Base-by-base conservation (phyloP, 2,797 vertebrate species). In the Heliangelus exortis region DNA sequence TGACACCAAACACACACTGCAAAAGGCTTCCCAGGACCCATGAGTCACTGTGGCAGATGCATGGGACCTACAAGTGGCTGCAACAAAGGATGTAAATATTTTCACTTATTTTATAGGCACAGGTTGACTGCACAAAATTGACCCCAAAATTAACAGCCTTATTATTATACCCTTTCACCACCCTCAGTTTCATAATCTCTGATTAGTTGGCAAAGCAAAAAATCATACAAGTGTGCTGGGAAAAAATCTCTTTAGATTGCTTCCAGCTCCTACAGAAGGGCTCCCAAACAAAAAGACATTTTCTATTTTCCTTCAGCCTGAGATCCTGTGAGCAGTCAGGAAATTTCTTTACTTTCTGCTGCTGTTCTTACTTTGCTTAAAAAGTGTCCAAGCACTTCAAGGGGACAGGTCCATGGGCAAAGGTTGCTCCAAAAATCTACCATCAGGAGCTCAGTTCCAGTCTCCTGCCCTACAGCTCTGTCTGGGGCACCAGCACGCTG, bases 401-500 rank as follows among this genome's bases (percentile, higher is more conserved):
- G 34, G 13, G 31, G 17, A 26, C 16, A 16, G 8, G 41, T 78
- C 59, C 78, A 69, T 1, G 3, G 58, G 43, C 1, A 12, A 39
- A 55, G 57, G 48, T 2, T 91, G 54, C 61, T 73, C 68, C 48
- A 43, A 15, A 39, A 86, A 79, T 62, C 3, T 36, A 62, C 14
- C 29, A 23, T 15, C 48, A 77, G 0, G 0, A 62, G 50, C 50
- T 45, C 23, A 73, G 48, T 12, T 33, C 71, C 57, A 77, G 57
- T 6, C 39, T 78, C 21, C 47, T 83, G 62, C 59, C 59, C 65
- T 9, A 11, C 62, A 51, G 73, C 57, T 61, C 48, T 7, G 19
- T 28, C 39, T 41, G 0, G 0, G 62, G 53, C 2, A 2, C 31
- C 63, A 16, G 19, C 54, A 65, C 0, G 0, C 22, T 65, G 47